Conservation (phyloP, 2,113 vertebrate species). For the Zingel zingel region DNA sequence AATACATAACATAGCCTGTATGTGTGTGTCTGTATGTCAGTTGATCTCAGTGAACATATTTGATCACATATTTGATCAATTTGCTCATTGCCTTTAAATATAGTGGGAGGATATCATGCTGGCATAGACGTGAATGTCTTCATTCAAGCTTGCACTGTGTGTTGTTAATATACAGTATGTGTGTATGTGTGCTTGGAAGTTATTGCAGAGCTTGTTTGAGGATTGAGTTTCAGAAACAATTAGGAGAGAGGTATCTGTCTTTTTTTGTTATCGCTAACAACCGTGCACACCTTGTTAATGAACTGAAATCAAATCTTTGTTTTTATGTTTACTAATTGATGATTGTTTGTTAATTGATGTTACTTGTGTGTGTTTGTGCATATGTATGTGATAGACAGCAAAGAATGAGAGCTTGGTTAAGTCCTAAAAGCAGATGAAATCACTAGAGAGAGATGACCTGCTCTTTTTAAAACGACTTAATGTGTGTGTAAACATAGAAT, state of each 20-base stretch:
- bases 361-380: background rate
- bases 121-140: background rate
- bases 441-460: background rate
- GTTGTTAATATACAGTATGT: background rate
- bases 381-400: background rate
- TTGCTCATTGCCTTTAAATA: conserved; percentile 41
- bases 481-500: conserved; percentile 12
- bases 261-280: too few relatives aligned
- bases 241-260: conserved; percentile 2
- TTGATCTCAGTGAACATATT: conserved; percentile 13
- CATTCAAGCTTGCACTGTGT: background rate
- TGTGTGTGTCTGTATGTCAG: conserved; percentile 1
- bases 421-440: conserved; percentile 8
- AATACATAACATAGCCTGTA: conserved; percentile 69
- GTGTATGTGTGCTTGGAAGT: background rate
- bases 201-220: background rate
- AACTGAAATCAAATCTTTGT: background rate
- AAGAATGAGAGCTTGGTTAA: background rate
- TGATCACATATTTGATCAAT: conserved; percentile 31
- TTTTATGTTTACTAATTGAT: background rate
- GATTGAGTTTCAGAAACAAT: background rate
- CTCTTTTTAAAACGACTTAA: conserved; percentile 1
- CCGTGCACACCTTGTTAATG: background rate
- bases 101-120: conserved; percentile 9
- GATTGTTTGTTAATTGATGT: too few relatives aligned